Evolutionary conservation across 1,140 invertebrate genomes (phyloP).

Genomic region (Nebria ingens): DNA sequence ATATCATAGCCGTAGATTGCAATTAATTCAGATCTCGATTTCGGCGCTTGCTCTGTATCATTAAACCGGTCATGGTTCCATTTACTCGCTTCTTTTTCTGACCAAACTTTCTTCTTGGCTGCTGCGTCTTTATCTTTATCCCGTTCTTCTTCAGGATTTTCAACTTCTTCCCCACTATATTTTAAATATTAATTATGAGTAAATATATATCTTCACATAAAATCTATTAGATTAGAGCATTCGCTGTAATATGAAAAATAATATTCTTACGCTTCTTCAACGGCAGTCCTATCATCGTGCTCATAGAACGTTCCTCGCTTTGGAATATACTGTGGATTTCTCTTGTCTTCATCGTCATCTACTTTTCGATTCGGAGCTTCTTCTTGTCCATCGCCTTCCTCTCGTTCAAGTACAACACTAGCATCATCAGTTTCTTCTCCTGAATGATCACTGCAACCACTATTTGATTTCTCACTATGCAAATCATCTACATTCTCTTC

Average conservation of each 20-base stretch:
- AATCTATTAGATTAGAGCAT: too few relatives aligned
- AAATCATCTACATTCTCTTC: not conserved
- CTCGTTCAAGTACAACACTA: constrained; percentile 40
- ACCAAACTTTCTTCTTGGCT: constrained; percentile 47
- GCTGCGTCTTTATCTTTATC: constrained; percentile 32
- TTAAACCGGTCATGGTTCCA: constrained; percentile 90
- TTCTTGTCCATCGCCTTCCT: constrained; percentile 51
- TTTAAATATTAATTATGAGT: constrained; percentile 10
- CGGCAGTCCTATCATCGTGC: constrained; percentile 79
- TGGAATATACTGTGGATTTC: constrained; percentile 95
- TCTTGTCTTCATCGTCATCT: constrained; percentile 87
- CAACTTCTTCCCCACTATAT: constrained; percentile 26
- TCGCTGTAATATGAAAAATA: constrained; percentile 3
- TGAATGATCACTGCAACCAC: constrained; percentile 25
- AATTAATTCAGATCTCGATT: constrained; percentile 76
- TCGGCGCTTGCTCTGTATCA: constrained; percentile 72
- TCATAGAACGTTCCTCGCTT: constrained; percentile 94
- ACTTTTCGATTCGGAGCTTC: constrained; percentile 54
- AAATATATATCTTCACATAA: too few relatives aligned
- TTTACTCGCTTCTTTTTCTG: constrained; percentile 51
- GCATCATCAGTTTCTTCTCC: constrained; percentile 39
- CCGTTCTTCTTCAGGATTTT: constrained; percentile 34
- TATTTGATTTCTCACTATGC: not conserved
- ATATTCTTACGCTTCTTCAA: constrained; percentile 45
- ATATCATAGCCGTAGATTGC: constrained; percentile 92